phyloP scores from a whole-genome alignment of 2,888 invertebrate genomes.

The Megaustenia siamemsis region DNA sequence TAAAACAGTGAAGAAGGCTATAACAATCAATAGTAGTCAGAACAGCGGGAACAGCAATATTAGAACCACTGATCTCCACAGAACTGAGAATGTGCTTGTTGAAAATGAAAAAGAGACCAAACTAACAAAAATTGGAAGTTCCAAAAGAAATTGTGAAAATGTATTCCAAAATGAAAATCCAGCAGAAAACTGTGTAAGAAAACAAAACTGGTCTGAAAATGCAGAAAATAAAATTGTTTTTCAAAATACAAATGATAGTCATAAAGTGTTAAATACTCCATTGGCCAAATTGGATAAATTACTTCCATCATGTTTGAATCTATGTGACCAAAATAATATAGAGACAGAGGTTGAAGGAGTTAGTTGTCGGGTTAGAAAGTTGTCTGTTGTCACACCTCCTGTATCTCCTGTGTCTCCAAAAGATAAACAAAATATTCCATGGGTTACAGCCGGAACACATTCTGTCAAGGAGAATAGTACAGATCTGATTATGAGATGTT shows the following conservation, averaged over 20 bases:
- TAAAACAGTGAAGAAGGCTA: not conserved
- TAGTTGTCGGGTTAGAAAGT: slow-evolving; percentile 12
- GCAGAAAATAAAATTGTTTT: not conserved
- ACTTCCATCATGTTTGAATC: not conserved
- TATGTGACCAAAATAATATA: not conserved
- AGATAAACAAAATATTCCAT: slow-evolving; percentile 21
- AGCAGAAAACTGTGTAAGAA: not conserved
- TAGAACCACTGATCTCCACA: not conserved
- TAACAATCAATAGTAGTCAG: not conserved
- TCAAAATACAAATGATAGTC: not conserved
- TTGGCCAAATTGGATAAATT: not conserved
- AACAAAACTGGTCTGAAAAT: not conserved
- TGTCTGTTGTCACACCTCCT: slow-evolving; percentile 48
- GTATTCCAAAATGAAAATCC: not conserved
- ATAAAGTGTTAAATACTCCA: not conserved
- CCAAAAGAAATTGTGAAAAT: not conserved
- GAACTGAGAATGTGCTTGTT: not conserved
- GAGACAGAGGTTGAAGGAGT: not conserved
- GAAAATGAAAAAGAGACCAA: not conserved
- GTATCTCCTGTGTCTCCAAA: slow-evolving; percentile 39
- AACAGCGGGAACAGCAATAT: not conserved
- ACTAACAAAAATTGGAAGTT: not conserved
- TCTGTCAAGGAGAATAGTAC: not conserved
- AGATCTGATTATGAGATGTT: not conserved
- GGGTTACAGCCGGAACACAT: not conserved